A percentile compares a stretch with the other conserved stretches of the same genome.
phyloP scores from a whole-genome alignment of 2,888 invertebrate species.

The Clistopyga incitator region DNA sequence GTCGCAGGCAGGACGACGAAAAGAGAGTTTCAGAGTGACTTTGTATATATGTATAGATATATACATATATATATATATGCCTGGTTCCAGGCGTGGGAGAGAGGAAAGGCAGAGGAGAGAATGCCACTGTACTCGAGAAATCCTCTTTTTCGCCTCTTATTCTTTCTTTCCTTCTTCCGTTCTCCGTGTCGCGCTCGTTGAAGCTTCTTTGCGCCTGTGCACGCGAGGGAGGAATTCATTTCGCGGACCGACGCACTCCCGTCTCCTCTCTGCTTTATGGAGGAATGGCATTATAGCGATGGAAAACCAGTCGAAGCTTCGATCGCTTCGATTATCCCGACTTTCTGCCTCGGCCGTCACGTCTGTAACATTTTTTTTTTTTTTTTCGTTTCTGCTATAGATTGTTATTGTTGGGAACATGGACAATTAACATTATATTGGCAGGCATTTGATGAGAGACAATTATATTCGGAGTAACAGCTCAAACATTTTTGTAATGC shows the following conservation, averaged over 20 bases:
- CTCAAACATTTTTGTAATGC: too few relatives aligned
- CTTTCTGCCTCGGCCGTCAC: slow-evolving; percentile 73
- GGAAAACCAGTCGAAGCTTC: slow-evolving; percentile 69
- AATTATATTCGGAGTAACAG: too few relatives aligned
- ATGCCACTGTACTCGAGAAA: slow-evolving; percentile 53
- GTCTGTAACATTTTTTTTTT: neutral
- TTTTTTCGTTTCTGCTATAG: neutral
- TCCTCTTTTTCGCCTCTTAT: slow-evolving; percentile 61
- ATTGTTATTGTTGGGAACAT: neutral
- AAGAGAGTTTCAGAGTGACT: slow-evolving; percentile 29
- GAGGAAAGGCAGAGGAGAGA: slow-evolving; percentile 10
- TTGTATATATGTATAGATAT: slow-evolving; percentile 25
- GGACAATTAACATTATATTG: too few relatives aligned
- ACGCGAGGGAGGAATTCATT: slow-evolving; percentile 81
- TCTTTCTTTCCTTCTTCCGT: slow-evolving; percentile 52
- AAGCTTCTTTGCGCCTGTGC: slow-evolving; percentile 60
- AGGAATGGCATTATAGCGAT: slow-evolving; percentile 56
- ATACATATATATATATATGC: slow-evolving; percentile 32
- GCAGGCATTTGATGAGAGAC: too few relatives aligned
- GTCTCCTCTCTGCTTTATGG: slow-evolving; percentile 71
- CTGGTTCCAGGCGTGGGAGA: slow-evolving; percentile 6
- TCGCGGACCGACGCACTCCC: slow-evolving; percentile 83
- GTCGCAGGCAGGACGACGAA: slow-evolving; percentile 75
- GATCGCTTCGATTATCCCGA: slow-evolving; percentile 83
- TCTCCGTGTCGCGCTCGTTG: slow-evolving; percentile 43